Evolutionary conservation across 2,888 invertebrate species (phyloP), one percentile per base, ranked within the genome.

Genomic region (Noctuana brunneofusca): DNA sequence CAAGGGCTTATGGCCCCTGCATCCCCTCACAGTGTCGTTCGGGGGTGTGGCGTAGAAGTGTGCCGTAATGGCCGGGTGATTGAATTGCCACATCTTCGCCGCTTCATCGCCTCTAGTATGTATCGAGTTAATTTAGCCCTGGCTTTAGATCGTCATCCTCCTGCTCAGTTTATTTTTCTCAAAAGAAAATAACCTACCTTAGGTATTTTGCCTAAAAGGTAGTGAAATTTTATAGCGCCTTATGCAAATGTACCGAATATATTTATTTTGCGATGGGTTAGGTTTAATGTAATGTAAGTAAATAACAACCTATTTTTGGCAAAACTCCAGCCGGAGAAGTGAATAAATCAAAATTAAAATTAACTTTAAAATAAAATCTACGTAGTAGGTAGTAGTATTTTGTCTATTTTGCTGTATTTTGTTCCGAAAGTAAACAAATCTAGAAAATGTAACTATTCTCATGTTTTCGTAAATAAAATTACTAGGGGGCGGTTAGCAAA

Each of bases 61-160:
- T 78, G 75, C 74, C 74, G 80, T 83, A 85, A 85, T 84, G 78
- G 81, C 75, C 76, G 74, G 77, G 77, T 80, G 86, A 86, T 88
- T 86, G 83, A 86, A 87, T 83, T 80, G 82, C 79, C 81, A 77
- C 81, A 83, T 84, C 80, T 79, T 79, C 76, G 76, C 78, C 79
- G 77, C 84, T 78, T 79, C 76, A 73, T 72, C 78, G 74, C 76
- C 73, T 84, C 81, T 81, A 76, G 82, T 83, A 80, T 78, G 80
- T 78, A 81, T 86, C 74, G 77, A 80, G 79, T 81, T 83, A 81
- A 83, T 82, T 80, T 80, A 75, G 73, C 71, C 69, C 74, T 75
- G 68, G 71, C 71, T 69, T 57, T 9, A n/a, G 30, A 11, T 24
- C 5, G 11, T 30, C 11, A 14, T 14, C 22, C 22, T 22, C 24